A percentile compares a stretch with the other conserved stretches of the same genome.
Conservation (phyloP, 2,113 vertebrate genomes). For the Microcebus lehilahytsara region DNA sequence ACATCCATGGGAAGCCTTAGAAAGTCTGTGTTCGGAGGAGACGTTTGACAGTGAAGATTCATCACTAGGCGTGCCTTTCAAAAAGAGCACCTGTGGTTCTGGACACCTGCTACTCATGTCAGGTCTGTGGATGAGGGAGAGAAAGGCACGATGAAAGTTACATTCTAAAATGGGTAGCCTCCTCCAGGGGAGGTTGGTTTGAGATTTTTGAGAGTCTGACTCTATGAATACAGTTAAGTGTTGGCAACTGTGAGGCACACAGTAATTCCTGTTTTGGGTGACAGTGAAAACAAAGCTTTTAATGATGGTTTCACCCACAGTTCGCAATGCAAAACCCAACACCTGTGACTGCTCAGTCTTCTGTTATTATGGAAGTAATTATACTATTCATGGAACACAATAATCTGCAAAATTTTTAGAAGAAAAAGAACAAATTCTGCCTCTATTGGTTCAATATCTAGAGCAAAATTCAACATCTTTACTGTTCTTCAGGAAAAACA, state of each 20-base stretch:
- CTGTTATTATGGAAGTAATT: conserved; percentile 61
- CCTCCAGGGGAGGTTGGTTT: neutral
- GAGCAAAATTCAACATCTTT: conserved; percentile 59
- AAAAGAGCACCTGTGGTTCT: neutral
- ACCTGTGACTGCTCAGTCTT: conserved; percentile 38
- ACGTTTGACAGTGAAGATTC: neutral
- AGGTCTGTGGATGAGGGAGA: neutral
- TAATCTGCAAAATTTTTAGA: conserved; percentile 52
- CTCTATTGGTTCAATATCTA: conserved; percentile 30
- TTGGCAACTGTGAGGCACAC: neutral
- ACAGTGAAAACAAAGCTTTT: conserved; percentile 56
- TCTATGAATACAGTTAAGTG: neutral
- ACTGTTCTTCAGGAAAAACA: conserved; percentile 17
- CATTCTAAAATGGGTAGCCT: conserved; percentile 2
- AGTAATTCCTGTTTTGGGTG: neutral
- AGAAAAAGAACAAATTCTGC: conserved; percentile 51
- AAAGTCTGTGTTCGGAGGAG: neutral
- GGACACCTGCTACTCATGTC: neutral
- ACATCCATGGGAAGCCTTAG: neutral
- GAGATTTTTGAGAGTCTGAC: neutral
- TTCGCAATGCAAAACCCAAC: conserved; percentile 20
- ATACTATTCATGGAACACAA: conserved; percentile 40
- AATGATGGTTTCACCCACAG: conserved; percentile 51
- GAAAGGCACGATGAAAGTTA: neutral
- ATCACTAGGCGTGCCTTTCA: neutral